Conservation (phyloP, 2,113 vertebrate genomes). For the Oncorhynchus nerka region DNA sequence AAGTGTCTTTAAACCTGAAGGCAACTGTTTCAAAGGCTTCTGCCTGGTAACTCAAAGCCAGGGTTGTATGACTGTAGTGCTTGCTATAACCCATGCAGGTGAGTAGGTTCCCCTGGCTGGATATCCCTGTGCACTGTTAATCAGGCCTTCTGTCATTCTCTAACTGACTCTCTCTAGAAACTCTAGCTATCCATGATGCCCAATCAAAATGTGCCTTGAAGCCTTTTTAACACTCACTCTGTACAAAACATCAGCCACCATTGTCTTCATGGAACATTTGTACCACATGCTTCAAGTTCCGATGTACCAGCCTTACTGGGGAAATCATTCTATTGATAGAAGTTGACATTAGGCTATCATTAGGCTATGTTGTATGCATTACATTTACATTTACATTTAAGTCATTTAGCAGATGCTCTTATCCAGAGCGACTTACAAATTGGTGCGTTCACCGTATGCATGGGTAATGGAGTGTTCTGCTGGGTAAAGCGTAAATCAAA, state of each 20-base stretch:
- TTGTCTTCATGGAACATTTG: conserved; percentile 13
- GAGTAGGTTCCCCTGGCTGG: neutral
- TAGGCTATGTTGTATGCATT: too few species aligned
- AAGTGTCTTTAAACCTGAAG: conserved; percentile 29
- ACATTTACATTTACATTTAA: too few species aligned
- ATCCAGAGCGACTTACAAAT: too few species aligned
- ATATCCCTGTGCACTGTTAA: neutral
- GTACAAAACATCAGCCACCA: conserved; percentile 3
- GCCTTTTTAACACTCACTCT: conserved; percentile 1
- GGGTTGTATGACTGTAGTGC: neutral
- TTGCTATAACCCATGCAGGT: neutral
- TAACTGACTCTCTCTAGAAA: neutral
- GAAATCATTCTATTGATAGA: neutral
- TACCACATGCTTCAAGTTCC: conserved; percentile 1
- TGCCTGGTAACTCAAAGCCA: conserved; percentile 8
- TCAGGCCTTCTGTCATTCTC: neutral
- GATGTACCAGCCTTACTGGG: neutral
- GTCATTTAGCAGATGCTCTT: too few species aligned
- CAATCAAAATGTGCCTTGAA: conserved; percentile 14
- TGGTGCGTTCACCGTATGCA: too few species aligned
- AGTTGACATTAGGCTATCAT: too few species aligned
- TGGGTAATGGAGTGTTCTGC: too few species aligned
- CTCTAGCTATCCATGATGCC: conserved; percentile 6
- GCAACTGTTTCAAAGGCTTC: neutral
- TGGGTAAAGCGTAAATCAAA: too few species aligned